phyloP scores from a whole-genome alignment of 2,113 vertebrate species.

The Dromiciops gliroides region DNA sequence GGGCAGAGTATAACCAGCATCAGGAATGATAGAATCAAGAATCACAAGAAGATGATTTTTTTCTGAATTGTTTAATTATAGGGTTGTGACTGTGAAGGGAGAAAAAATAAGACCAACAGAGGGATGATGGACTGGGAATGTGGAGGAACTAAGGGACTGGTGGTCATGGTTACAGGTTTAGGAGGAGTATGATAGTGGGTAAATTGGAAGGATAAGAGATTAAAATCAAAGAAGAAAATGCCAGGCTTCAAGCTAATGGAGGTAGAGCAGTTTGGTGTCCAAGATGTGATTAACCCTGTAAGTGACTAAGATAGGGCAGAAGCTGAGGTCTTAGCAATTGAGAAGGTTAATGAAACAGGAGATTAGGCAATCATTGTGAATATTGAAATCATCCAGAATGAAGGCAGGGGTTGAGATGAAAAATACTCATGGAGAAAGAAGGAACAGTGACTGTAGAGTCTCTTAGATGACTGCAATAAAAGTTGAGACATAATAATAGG shows the following conservation, averaged over 20 bases:
- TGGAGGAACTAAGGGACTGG: background rate
- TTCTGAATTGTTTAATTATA: background rate
- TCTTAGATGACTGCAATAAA: background rate
- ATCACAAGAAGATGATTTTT: background rate
- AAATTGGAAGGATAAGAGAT: background rate
- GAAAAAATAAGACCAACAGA: background rate
- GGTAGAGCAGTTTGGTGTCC: background rate
- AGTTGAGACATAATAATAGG: background rate
- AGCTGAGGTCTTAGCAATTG: background rate
- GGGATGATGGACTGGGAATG: background rate
- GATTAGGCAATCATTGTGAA: background rate
- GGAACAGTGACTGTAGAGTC: background rate
- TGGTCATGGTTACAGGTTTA: too few relatives aligned
- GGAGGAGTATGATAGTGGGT: background rate
- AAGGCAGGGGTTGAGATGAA: background rate
- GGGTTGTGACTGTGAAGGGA: background rate
- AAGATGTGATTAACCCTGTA: background rate
- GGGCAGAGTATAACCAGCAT: background rate
- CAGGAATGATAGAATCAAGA: background rate
- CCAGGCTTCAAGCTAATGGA: background rate
- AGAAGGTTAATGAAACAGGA: background rate
- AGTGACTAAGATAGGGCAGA: background rate
- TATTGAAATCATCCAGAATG: background rate
- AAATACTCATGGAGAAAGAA: background rate
- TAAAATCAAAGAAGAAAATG: background rate